Conservation (phyloP, 2,888 invertebrate genomes). For the Hololepta plana region DNA sequence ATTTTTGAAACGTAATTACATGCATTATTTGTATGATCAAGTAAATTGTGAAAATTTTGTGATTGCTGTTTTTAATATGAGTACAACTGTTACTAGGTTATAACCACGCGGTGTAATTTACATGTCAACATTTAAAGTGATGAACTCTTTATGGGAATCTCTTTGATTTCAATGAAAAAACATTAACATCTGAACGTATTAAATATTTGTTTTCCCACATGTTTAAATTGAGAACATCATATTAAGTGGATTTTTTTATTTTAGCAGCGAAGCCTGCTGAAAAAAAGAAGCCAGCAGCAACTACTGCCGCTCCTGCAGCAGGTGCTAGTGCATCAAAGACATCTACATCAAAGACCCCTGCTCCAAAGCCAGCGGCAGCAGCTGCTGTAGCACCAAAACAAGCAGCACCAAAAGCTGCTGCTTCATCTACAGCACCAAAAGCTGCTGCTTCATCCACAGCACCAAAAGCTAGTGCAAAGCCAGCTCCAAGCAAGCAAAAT, state of each 20-base stretch:
- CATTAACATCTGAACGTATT: too few species aligned
- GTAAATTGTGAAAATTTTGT: background rate
- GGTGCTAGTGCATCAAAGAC: constrained; percentile 22
- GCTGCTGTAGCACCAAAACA: too few species aligned
- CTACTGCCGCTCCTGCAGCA: constrained; percentile 23
- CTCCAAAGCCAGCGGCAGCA: constrained; percentile 25
- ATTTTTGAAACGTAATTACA: constrained; percentile 2
- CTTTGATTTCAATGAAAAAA: too few species aligned
- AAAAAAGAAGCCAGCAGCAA: constrained; percentile 31
- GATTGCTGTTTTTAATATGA: background rate
- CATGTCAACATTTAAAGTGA: constrained; percentile 2
- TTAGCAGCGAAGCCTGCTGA: constrained; percentile 36
- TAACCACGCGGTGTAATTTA: constrained; percentile 1
- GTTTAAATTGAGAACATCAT: background rate
- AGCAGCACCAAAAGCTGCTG: constrained; percentile 26
- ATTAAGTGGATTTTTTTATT: constrained; percentile 16
- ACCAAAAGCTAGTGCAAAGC: constrained; percentile 14
- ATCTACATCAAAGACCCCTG: constrained; percentile 17
- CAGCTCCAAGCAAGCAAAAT: constrained; percentile 6
- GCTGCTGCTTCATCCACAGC: constrained; percentile 29
- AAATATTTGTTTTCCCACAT: background rate
- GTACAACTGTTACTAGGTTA: background rate
- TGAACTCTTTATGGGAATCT: constrained; percentile 33
- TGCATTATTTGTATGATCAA: background rate
- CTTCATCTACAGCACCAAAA: constrained; percentile 23